These are phyloP conservation scores for Parazoanthus darwini DNA, from an alignment of 92 coral and sea anemone species.

Conservation along the genomic window DNA sequence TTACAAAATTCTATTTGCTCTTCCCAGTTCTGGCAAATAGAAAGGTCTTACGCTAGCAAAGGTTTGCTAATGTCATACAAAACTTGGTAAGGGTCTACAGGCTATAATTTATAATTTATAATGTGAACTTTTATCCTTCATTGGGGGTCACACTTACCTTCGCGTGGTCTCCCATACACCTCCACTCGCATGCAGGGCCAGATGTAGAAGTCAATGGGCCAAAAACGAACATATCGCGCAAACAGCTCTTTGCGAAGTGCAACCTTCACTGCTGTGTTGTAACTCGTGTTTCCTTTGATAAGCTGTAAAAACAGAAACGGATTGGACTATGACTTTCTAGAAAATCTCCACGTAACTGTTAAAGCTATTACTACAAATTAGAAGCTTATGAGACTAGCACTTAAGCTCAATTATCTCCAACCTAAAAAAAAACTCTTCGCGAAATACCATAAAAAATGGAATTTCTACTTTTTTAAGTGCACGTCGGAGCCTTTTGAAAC, in stretches of 20 bases:
- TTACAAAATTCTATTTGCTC: no score
- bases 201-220: slow-evolving; percentile 67
- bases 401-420: no score
- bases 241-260: slow-evolving; percentile 44
- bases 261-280: slow-evolving; percentile 31
- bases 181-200: slow-evolving; percentile 71
- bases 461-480: no score
- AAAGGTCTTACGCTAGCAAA: no score
- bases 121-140: not conserved
- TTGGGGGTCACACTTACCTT: slow-evolving; percentile 1
- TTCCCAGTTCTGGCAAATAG: no score
- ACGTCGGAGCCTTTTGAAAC: no score
- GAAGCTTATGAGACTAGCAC: no score
- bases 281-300: slow-evolving; percentile 57
- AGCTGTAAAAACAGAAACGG: slow-evolving; percentile 31
- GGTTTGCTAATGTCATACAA: no score
- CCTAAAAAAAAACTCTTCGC: no score
- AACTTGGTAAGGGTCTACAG: no score
- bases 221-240: slow-evolving; percentile 64
- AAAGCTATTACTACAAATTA: not conserved
- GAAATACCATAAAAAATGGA: no score
- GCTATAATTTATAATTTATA: no score
- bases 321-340: not conserved
- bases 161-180: slow-evolving; percentile 54
- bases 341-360: not conserved